Percentiles rank a stretch among this genome's conserved stretches.
Evolutionary conservation across 2,888 invertebrate species (phyloP).

Genomic region (Tenodera sinensis): DNA sequence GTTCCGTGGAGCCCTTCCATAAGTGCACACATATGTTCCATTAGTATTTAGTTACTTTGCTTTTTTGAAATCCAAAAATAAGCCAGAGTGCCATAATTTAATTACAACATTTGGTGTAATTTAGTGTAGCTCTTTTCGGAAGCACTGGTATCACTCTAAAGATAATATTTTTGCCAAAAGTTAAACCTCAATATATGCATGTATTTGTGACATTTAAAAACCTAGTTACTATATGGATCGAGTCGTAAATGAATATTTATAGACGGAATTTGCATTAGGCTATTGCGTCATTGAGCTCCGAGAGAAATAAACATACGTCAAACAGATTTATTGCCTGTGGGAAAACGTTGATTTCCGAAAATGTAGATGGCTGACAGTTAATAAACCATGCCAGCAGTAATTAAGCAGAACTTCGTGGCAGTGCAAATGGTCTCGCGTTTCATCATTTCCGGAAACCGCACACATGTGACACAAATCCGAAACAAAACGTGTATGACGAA

Average conservation of each 20-base stretch:
- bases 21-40: too few relatives aligned
- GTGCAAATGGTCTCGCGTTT: neutral
- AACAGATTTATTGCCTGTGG: neutral
- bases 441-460: neutral
- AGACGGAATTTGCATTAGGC: neutral
- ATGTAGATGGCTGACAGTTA: neutral
- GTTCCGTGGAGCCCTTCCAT: too few relatives aligned
- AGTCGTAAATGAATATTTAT: neutral
- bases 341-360: neutral
- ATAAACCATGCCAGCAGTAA: neutral
- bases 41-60: too few relatives aligned
- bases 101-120: neutral
- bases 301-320: neutral
- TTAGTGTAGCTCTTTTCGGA: too few relatives aligned
- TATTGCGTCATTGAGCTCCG: neutral
- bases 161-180: too few relatives aligned
- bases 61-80: neutral
- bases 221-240: neutral
- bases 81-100: neutral
- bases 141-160: too few relatives aligned
- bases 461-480: neutral
- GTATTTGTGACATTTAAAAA: too few relatives aligned
- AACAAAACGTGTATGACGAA: neutral
- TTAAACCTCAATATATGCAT: too few relatives aligned
- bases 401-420: neutral